These are phyloP conservation scores for Tipula helvola DNA, from an alignment of 2,888 invertebrate species.

Conservation along the genomic window DNA sequence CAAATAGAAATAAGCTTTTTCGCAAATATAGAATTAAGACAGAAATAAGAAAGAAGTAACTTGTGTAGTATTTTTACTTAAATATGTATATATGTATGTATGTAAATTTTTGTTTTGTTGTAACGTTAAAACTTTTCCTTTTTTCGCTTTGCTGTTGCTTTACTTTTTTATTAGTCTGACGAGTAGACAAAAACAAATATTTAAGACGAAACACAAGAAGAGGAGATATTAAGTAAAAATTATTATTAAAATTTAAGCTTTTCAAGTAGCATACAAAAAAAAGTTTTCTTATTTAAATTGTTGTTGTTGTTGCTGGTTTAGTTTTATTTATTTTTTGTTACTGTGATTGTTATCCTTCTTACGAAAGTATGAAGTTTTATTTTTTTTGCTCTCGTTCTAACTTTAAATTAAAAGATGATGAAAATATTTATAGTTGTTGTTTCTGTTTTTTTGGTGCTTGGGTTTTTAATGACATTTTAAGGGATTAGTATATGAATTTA, in stretches of 20 bases:
- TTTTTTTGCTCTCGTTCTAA: background rate
- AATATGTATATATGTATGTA: background rate
- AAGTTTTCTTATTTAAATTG: background rate
- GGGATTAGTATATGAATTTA: background rate
- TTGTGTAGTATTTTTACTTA: background rate
- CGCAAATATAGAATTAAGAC: background rate
- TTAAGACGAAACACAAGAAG: background rate
- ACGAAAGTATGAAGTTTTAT: background rate
- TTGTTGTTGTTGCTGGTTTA: background rate
- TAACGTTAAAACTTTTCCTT: background rate
- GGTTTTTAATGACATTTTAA: background rate
- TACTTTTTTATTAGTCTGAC: background rate
- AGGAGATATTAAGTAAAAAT: background rate
- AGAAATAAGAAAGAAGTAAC: background rate
- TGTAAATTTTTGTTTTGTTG: background rate
- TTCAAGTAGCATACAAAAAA: background rate
- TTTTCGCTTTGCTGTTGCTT: background rate
- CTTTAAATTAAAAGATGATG: background rate
- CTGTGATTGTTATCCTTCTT: background rate
- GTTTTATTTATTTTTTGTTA: background rate
- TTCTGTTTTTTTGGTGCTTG: background rate
- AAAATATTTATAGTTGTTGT: background rate
- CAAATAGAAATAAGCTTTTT: background rate
- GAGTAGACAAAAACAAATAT: background rate
- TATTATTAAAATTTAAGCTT: slow-evolving; percentile 4